These are phyloP conservation scores for Philhelius pedissequus DNA, from an alignment of 2,888 invertebrate species.

Conservation along the genomic window DNA sequence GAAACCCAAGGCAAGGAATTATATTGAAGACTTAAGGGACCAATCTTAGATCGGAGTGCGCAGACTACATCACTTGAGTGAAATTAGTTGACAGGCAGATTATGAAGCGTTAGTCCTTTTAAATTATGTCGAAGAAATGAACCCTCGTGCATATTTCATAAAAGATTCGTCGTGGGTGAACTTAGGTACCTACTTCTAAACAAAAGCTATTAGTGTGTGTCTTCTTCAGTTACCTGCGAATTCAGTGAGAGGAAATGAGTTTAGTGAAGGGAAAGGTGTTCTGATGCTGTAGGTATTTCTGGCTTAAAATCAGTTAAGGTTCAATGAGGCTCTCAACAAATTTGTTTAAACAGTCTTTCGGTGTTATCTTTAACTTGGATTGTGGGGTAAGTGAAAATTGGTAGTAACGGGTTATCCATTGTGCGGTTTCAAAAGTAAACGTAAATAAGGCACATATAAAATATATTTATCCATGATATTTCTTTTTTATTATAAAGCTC, in stretches of 20 bases:
- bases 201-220: background rate
- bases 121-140: background rate
- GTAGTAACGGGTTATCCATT: no score
- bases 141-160: background rate
- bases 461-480: no score
- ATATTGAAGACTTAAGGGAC: constrained; percentile 50
- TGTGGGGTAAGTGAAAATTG: background rate
- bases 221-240: background rate
- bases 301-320: background rate
- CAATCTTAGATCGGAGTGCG: constrained; percentile 6
- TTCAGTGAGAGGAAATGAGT: background rate
- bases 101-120: constrained; percentile 4
- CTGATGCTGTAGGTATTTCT: background rate
- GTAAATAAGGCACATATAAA: no score
- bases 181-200: background rate
- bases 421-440: no score
- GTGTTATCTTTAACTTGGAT: background rate
- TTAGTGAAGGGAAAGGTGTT: background rate
- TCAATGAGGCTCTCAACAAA: background rate
- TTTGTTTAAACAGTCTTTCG: background rate
- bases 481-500: no score
- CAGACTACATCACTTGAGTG: constrained; percentile 10
- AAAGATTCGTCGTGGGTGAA: background rate
- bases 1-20: constrained; percentile 21
- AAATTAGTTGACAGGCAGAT: constrained; percentile 38